Conservation (phyloP, 2,113 vertebrate genomes). For the Oenanthe oenanthe region DNA sequence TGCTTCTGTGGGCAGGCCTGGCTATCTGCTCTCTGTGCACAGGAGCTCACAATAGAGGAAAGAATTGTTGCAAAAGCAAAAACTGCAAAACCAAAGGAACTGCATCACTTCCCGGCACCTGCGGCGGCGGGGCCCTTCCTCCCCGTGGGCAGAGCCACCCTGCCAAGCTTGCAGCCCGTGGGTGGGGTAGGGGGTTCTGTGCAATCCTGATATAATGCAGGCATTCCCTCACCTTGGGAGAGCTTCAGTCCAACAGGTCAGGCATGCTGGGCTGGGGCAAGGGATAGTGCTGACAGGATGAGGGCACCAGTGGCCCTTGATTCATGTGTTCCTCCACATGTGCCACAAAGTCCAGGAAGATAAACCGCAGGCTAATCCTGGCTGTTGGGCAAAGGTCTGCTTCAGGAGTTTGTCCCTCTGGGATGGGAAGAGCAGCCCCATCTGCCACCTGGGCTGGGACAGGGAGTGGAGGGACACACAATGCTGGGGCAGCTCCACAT, state of each 20-base stretch:
- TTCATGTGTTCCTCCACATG: accelerated
- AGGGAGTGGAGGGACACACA: no score
- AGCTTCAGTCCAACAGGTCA: background rate
- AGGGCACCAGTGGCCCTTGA: accelerated
- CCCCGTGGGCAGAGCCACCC: accelerated
- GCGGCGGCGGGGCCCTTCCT: background rate
- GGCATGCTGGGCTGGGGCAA: accelerated
- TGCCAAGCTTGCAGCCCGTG: accelerated
- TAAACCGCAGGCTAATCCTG: background rate
- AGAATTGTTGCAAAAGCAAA: background rate
- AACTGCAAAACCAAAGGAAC: background rate
- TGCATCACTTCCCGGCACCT: background rate
- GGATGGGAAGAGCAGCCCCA: background rate
- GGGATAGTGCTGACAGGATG: accelerated
- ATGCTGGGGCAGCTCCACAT: background rate
- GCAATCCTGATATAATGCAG: background rate
- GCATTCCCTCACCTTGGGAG: background rate
- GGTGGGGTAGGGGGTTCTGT: background rate
- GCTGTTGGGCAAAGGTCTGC: background rate
- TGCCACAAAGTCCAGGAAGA: background rate
- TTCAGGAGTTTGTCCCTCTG: accelerated
- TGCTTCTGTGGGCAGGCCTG: background rate
- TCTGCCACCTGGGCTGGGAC: background rate
- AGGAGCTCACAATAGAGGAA: background rate
- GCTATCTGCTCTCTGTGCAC: background rate